These are phyloP conservation scores for Tretioscincus oriximinensis DNA, from an alignment of 2,113 vertebrate species.

Conservation along the genomic window DNA sequence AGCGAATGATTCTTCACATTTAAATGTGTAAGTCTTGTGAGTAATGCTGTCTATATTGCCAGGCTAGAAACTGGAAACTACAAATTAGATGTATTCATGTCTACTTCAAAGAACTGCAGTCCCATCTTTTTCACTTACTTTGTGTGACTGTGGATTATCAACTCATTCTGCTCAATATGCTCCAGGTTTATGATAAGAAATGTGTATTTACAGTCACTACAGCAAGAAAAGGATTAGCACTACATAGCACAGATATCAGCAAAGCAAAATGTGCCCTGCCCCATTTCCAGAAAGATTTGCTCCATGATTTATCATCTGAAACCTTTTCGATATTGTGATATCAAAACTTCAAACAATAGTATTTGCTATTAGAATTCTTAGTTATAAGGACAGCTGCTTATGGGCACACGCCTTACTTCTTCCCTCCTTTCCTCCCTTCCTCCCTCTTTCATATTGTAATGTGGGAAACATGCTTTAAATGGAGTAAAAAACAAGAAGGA, in stretches of 20 bases:
- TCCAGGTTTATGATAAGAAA: conserved; percentile 71
- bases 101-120: conserved; percentile 59
- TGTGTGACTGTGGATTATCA: conserved; percentile 64
- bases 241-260: conserved; percentile 2
- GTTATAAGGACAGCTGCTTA: too few species aligned
- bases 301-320: conserved; percentile 51
- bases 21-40: conserved; percentile 48
- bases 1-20: conserved; percentile 57
- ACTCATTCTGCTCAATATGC: conserved; percentile 64
- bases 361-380: too few species aligned
- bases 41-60: conserved; percentile 54
- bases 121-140: conserved; percentile 56
- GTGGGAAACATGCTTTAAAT: too few species aligned
- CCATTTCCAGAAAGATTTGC: conserved; percentile 59
- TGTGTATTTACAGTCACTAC: conserved; percentile 69
- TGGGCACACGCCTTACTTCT: too few species aligned
- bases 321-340: too few species aligned
- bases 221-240: conserved; percentile 70
- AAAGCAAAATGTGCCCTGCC: conserved; percentile 64
- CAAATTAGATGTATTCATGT: conserved; percentile 55
- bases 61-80: conserved; percentile 40
- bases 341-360: too few species aligned
- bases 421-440: too few species aligned
- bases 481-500: too few species aligned
- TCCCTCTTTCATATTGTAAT: too few species aligned